These are phyloP conservation scores for Patella depressa DNA, from an alignment of 2,888 invertebrate species.

Conservation along the genomic window DNA sequence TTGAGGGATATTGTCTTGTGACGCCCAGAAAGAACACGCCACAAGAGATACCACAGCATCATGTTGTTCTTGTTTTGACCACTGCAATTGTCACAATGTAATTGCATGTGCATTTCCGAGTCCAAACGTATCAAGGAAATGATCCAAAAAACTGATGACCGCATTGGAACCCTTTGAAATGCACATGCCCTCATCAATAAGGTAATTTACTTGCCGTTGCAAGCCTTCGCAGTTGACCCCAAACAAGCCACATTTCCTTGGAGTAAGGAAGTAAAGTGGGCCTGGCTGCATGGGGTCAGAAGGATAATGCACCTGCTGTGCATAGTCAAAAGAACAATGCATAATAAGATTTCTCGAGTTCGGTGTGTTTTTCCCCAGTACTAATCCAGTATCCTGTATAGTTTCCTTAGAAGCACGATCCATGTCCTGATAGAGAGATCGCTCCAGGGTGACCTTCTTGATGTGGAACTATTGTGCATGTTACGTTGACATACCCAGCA, in stretches of 20 bases:
- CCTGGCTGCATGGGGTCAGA: conserved; percentile 47
- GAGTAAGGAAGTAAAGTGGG: conserved; percentile 44
- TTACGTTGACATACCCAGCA: conserved; percentile 38
- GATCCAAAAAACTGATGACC: conserved; percentile 27
- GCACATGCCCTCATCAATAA: conserved; percentile 40
- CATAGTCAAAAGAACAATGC: conserved; percentile 45
- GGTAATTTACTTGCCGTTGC: conserved; percentile 32
- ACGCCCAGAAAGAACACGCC: conserved; percentile 13
- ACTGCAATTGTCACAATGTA: conserved; percentile 14
- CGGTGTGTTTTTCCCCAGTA: no score
- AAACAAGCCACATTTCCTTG: conserved; percentile 46
- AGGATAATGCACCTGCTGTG: conserved; percentile 46
- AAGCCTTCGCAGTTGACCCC: conserved; percentile 39
- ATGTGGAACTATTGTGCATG: conserved; percentile 11
- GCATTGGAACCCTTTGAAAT: conserved; percentile 32
- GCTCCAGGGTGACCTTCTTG: conserved; percentile 15
- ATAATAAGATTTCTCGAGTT: not conserved
- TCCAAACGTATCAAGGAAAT: conserved; percentile 29
- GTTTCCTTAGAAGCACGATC: not conserved
- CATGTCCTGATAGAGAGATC: conserved; percentile 12
- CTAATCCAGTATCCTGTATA: no score
- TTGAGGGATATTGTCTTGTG: conserved; percentile 19
- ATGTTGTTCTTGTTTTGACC: conserved; percentile 29
- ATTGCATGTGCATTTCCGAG: conserved; percentile 5
- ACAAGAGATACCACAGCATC: conserved; percentile 28